Evolutionary conservation across 2,888 invertebrate genomes (phyloP).

Genomic region (Lycophotia porphyrea): DNA sequence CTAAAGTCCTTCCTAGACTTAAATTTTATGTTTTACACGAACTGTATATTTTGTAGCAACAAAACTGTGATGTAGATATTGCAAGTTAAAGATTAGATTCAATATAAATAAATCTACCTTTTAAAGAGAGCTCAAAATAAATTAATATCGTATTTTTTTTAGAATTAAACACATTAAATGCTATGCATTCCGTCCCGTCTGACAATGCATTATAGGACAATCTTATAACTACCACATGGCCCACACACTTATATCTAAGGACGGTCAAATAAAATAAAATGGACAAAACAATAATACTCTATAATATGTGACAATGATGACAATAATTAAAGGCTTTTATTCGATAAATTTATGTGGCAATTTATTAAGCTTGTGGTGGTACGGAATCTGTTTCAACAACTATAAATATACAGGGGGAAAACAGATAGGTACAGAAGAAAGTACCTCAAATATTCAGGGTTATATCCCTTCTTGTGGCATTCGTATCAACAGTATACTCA

Average conservation of each 20-base stretch:
- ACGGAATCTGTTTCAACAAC: constrained; percentile 42
- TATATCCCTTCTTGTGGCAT: background rate
- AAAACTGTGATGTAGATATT: constrained; percentile 59
- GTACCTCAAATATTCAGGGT: background rate
- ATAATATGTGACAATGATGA: constrained; percentile 26
- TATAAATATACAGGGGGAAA: background rate
- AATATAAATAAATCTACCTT: constrained; percentile 30
- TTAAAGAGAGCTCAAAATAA: constrained; percentile 66
- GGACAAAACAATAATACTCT: constrained; percentile 44
- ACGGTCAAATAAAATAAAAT: constrained; percentile 80
- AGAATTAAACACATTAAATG: constrained; percentile 72
- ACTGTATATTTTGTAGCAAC: constrained; percentile 24
- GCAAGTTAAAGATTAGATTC: constrained; percentile 37
- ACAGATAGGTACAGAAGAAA: background rate
- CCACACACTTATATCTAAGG: constrained; percentile 76
- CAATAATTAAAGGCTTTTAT: constrained; percentile 30
- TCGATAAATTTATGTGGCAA: constrained; percentile 32
- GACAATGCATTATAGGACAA: constrained; percentile 55
- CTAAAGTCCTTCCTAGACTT: constrained; percentile 21
- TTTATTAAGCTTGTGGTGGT: constrained; percentile 41
- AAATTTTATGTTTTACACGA: constrained; percentile 24
- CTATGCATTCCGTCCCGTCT: constrained; percentile 66
- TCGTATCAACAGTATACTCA: constrained; percentile 10
- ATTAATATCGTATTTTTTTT: constrained; percentile 59
- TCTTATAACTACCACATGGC: constrained; percentile 61